These are phyloP conservation scores for Eutolmus rufibarbis DNA, from an alignment of 2,888 invertebrate species.

Conservation along the genomic window DNA sequence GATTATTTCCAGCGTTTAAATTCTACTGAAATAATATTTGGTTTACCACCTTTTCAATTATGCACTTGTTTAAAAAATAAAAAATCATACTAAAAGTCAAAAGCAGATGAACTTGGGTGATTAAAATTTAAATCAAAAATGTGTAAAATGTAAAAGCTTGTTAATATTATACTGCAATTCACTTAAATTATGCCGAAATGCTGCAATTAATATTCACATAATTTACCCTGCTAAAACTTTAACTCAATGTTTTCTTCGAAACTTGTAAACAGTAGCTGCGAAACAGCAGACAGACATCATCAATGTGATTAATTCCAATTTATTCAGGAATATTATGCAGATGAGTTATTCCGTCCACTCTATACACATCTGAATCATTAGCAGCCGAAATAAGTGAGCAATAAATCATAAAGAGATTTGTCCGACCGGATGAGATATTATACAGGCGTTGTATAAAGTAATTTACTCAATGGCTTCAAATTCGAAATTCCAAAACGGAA, in stretches of 20 bases:
- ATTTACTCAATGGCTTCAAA: neutral
- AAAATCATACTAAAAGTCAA: neutral
- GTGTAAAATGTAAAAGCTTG: neutral
- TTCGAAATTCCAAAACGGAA: neutral
- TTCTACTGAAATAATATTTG: neutral
- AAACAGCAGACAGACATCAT: neutral
- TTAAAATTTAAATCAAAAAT: neutral
- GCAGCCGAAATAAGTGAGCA: neutral
- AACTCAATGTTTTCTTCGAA: neutral
- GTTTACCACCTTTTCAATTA: neutral
- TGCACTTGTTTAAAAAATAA: neutral
- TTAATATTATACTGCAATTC: neutral
- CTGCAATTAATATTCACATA: neutral
- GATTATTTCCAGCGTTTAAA: neutral
- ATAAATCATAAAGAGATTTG: neutral
- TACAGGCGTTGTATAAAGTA: neutral
- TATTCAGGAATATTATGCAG: neutral
- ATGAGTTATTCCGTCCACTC: neutral
- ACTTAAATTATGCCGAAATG: neutral
- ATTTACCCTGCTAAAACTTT: neutral
- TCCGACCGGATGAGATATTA: neutral
- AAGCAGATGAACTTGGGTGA: neutral
- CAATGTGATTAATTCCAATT: neutral
- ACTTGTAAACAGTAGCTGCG: neutral
- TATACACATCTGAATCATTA: neutral